Evolutionary conservation across 1,140 invertebrate species (phyloP).

Genomic region (Drosophila pandora): DNA sequence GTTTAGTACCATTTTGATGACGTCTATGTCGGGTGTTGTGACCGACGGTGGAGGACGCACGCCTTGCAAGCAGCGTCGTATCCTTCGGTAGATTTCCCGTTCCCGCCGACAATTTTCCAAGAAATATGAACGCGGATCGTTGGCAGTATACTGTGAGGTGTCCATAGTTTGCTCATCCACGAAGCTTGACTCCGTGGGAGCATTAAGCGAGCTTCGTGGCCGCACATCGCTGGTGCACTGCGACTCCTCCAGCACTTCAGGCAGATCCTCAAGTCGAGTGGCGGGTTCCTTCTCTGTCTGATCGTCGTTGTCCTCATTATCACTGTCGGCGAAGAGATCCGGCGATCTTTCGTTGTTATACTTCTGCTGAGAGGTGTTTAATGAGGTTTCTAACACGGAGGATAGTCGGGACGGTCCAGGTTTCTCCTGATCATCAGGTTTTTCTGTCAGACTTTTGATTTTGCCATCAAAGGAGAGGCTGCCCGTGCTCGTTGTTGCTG

Average conservation of each 20-base stretch:
- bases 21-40: constrained; percentile 85
- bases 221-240: constrained; percentile 49
- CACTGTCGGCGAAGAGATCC: constrained; percentile 78
- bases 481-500: constrained; percentile 11
- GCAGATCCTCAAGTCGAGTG: constrained; percentile 48
- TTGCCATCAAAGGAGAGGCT: constrained; percentile 77
- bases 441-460: constrained; percentile 67
- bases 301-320: constrained; percentile 60
- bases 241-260: constrained; percentile 52
- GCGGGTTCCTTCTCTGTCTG: constrained; percentile 37
- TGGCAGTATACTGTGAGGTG: constrained; percentile 33
- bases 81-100: constrained; percentile 65
- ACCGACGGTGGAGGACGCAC: constrained; percentile 87
- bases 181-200: constrained; percentile 68
- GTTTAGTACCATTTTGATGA: constrained; percentile 81
- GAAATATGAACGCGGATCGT: constrained; percentile 58
- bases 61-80: constrained; percentile 84
- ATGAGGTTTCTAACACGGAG: constrained; percentile 27
- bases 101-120: constrained; percentile 74
- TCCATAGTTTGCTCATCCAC: constrained; percentile 74
- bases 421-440: constrained; percentile 14
- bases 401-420: constrained; percentile 19
- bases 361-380: constrained; percentile 53
- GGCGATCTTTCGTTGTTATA: constrained; percentile 76
- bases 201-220: constrained; percentile 52